A percentile compares a stretch with the other conserved stretches of the same genome.
These are phyloP conservation scores for Barnardius zonarius DNA, from an alignment of 2,113 vertebrate genomes.

Conservation along the genomic window DNA sequence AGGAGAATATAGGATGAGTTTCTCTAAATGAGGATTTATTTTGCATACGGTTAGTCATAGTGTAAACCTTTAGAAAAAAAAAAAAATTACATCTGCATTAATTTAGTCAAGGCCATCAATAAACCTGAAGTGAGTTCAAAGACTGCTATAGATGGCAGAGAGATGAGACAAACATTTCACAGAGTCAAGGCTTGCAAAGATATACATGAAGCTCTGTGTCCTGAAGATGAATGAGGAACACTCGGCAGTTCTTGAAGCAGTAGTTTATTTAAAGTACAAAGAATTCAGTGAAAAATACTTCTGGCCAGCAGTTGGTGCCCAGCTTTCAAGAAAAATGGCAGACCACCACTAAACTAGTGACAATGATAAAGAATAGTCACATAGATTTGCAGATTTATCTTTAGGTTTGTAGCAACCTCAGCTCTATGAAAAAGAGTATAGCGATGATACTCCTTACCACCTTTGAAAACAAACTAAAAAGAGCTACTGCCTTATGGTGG, in stretches of 20 bases:
- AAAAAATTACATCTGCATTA: slow-evolving; percentile 40
- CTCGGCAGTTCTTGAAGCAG: slow-evolving; percentile 79
- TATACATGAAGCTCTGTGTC: slow-evolving; percentile 45
- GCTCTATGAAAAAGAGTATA: slow-evolving; percentile 31
- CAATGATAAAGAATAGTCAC: slow-evolving; percentile 83
- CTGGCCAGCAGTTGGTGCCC: slow-evolving; percentile 85
- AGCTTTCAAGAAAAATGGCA: slow-evolving; percentile 84
- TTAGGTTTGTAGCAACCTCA: slow-evolving; percentile 63
- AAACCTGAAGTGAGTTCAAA: slow-evolving; percentile 61
- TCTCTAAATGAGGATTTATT: slow-evolving; percentile 48
- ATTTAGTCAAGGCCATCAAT: slow-evolving; percentile 60
- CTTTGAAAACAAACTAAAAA: slow-evolving; percentile 26
- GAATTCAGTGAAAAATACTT: slow-evolving; percentile 88
- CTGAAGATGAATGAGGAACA: slow-evolving; percentile 86
- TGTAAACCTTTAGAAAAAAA: slow-evolving; percentile 25
- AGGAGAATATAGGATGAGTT: not conserved
- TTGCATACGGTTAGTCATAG: slow-evolving; percentile 26
- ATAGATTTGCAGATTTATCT: slow-evolving; percentile 84
- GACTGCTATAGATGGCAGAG: slow-evolving; percentile 43
- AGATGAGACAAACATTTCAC: slow-evolving; percentile 62
- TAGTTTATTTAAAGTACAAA: slow-evolving; percentile 91
- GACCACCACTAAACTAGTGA: slow-evolving; percentile 82
- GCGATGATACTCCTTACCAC: not conserved
- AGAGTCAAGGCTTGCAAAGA: slow-evolving; percentile 59
- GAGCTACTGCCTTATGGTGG: not conserved